A percentile compares a stretch with the other conserved stretches of the same genome.
Conservation (phyloP, 1,140 invertebrate genomes). For the Brachionus sp. region DNA sequence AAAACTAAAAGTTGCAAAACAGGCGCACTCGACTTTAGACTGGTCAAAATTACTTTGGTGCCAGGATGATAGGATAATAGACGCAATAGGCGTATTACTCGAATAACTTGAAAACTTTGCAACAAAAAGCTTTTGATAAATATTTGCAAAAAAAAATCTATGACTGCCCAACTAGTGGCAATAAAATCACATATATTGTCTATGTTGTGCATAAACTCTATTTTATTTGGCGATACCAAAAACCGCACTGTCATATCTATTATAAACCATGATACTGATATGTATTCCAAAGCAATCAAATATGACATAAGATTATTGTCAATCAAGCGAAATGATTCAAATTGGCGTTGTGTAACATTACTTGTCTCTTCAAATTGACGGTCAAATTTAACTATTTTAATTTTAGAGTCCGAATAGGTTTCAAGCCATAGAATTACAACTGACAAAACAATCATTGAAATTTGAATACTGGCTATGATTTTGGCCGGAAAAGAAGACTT, state of each 20-base stretch:
- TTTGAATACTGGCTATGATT: constrained; percentile 46
- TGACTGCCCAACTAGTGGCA: constrained; percentile 59
- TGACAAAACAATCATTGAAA: constrained; percentile 3
- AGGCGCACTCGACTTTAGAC: constrained; percentile 55
- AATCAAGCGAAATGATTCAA: constrained; percentile 9
- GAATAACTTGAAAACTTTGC: constrained; percentile 51
- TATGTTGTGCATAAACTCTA: constrained; percentile 55
- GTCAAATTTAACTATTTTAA: background rate
- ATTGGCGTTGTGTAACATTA: background rate
- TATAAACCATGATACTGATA: constrained; percentile 33
- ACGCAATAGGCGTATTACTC: constrained; percentile 56
- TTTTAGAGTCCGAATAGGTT: background rate
- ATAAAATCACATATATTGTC: constrained; percentile 62
- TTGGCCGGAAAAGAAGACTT: constrained; percentile 52
- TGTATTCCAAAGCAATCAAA: constrained; percentile 1
- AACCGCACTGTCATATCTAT: constrained; percentile 51
- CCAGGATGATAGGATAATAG: constrained; percentile 55
- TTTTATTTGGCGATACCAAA: constrained; percentile 59
- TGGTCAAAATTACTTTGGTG: constrained; percentile 55
- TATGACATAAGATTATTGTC: background rate
- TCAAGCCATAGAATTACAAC: constrained; percentile 4
- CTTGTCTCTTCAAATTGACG: background rate
- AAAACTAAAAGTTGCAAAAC: constrained; percentile 73
- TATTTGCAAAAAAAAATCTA: constrained; percentile 48
- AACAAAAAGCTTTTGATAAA: constrained; percentile 48